These are phyloP conservation scores for Nycticebus coucang DNA, from an alignment of 2,113 vertebrate genomes.

Conservation along the genomic window DNA sequence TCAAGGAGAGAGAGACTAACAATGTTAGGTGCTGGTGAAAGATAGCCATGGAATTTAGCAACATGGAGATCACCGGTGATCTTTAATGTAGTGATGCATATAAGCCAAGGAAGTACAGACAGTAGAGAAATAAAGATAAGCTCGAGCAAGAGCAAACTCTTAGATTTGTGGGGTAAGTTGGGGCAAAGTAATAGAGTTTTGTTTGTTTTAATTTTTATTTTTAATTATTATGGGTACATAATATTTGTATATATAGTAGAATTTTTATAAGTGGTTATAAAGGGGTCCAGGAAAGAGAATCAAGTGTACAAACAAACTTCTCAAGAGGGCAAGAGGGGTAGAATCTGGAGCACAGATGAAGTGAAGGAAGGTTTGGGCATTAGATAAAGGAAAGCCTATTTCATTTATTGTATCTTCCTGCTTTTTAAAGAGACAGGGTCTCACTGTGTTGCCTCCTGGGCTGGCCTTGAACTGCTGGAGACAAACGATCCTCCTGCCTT, in stretches of 20 bases:
- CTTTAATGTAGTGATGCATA: not conserved
- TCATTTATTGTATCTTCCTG: not conserved
- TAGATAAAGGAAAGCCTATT: not conserved
- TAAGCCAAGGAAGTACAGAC: not conserved
- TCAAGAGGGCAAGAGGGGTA: not conserved
- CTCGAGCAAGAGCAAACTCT: not conserved
- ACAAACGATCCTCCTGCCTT: no score
- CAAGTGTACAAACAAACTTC: not conserved
- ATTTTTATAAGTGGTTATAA: not conserved
- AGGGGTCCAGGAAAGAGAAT: not conserved
- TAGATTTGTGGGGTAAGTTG: not conserved
- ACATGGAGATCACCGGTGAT: not conserved
- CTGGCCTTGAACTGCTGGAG: no score
- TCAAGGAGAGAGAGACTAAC: not conserved
- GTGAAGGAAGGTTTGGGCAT: not conserved
- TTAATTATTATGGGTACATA: no score
- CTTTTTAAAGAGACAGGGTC: no score
- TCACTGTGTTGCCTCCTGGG: no score
- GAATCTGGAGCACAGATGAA: not conserved
- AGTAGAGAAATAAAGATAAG: not conserved
- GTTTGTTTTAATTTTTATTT: no score
- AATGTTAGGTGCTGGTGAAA: not conserved
- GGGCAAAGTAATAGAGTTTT: not conserved
- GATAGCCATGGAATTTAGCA: not conserved
- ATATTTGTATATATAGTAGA: not conserved